These are phyloP conservation scores for Willowsia nigromaculata DNA, from an alignment of 2,888 invertebrate genomes.

Conservation along the genomic window DNA sequence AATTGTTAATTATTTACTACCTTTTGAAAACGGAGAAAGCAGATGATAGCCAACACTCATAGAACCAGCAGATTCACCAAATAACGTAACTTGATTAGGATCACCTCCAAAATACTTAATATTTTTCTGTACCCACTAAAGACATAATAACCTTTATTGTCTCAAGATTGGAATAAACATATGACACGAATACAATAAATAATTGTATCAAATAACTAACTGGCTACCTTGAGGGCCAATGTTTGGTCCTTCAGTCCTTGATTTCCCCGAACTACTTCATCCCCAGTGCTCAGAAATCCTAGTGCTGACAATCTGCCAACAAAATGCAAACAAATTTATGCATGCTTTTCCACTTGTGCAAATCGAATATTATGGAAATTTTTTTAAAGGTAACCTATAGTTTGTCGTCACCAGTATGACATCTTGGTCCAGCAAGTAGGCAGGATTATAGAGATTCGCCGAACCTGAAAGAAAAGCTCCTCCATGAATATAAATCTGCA, in stretches of 20 bases:
- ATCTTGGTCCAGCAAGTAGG: conserved; percentile 66
- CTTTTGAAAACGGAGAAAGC: neutral
- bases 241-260: conserved; percentile 68
- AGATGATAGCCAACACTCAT: neutral
- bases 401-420: conserved; percentile 67
- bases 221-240: conserved; percentile 36
- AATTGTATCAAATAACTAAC: no score
- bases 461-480: neutral
- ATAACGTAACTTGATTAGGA: neutral
- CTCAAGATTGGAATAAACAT: neutral
- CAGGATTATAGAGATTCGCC: conserved; percentile 44
- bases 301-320: conserved; percentile 32
- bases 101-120: conserved; percentile 49
- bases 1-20: neutral
- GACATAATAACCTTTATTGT: no score
- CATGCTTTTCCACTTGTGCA: neutral
- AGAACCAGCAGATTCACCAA: neutral
- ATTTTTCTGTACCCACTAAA: conserved; percentile 59
- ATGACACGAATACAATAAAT: no score
- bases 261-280: conserved; percentile 68
- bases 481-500: neutral
- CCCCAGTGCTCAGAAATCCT: conserved; percentile 73
- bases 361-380: no score
- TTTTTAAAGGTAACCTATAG: no score
- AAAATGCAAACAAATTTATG: neutral